Percentiles rank a stretch among this genome's conserved stretches.
phyloP scores from a whole-genome alignment of 1,140 invertebrate genomes.

The Elymnias hypermnestra region DNA sequence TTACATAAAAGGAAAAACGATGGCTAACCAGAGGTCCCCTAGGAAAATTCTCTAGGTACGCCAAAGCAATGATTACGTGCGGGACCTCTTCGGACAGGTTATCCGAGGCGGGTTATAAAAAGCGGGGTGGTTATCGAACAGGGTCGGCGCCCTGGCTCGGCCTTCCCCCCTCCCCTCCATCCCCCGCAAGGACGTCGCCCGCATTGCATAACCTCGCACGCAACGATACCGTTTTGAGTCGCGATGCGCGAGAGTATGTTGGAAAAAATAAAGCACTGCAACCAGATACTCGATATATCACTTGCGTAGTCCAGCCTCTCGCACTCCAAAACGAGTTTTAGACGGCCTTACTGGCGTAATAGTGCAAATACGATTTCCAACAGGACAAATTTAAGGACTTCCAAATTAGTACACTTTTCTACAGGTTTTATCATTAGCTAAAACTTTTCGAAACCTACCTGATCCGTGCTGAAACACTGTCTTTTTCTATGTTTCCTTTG shows the following conservation, averaged over 20 bases:
- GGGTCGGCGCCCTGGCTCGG: slow-evolving; percentile 50
- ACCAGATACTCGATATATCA: slow-evolving; percentile 9
- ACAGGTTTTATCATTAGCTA: too few species aligned
- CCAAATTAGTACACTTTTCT: too few species aligned
- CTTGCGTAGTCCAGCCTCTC: not conserved
- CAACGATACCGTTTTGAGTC: slow-evolving; percentile 45
- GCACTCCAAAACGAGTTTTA: not conserved
- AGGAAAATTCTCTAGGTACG: slow-evolving; percentile 20
- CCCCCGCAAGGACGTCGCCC: slow-evolving; percentile 49
- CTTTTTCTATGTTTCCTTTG: too few species aligned
- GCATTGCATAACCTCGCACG: slow-evolving; percentile 62
- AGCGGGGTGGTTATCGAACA: slow-evolving; percentile 48
- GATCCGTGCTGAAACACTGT: not conserved
- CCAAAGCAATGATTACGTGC: slow-evolving; percentile 15
- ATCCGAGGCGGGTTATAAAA: slow-evolving; percentile 33
- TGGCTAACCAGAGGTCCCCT: slow-evolving; percentile 8
- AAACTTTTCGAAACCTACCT: too few species aligned
- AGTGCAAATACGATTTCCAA: not conserved
- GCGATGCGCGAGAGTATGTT: slow-evolving; percentile 15
- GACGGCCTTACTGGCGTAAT: not conserved
- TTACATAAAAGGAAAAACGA: too few species aligned
- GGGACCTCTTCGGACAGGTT: slow-evolving; percentile 21
- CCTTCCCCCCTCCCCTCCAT: slow-evolving; percentile 43
- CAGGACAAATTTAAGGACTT: too few species aligned
- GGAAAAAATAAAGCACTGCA: slow-evolving; percentile 6